phyloP scores from a whole-genome alignment of 1,140 invertebrate genomes.

The Aphaenogaster floridana region DNA sequence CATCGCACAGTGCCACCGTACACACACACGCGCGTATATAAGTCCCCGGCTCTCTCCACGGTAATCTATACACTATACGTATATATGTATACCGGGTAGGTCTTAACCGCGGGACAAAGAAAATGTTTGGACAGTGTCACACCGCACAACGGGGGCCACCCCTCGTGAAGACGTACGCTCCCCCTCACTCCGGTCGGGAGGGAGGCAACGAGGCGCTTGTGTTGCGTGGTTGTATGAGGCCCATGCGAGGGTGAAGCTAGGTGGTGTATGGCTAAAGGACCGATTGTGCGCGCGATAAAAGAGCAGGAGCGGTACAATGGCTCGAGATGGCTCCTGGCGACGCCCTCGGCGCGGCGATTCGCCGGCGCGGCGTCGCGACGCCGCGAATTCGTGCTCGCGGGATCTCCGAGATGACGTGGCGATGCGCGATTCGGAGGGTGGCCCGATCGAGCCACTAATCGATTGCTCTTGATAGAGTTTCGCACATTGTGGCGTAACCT shows the following conservation, averaged over 20 bases:
- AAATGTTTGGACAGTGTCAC: constrained; percentile 87
- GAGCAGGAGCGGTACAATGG: constrained; percentile 79
- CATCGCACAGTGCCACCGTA: neutral
- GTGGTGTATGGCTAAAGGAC: constrained; percentile 35
- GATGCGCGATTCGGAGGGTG: neutral
- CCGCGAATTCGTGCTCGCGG: constrained; percentile 40
- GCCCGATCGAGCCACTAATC: constrained; percentile 65
- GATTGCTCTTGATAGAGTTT: constrained; percentile 58
- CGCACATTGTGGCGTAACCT: constrained; percentile 10
- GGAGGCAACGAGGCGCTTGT: constrained; percentile 39
- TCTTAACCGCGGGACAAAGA: constrained; percentile 86
- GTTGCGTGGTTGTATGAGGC: constrained; percentile 28
- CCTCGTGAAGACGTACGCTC: constrained; percentile 69
- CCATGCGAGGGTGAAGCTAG: constrained; percentile 50
- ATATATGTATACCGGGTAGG: constrained; percentile 77
- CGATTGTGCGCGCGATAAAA: constrained; percentile 74
- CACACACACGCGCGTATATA: neutral
- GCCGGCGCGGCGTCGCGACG: constrained; percentile 42
- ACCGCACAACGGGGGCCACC: constrained; percentile 78
- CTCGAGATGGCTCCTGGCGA: constrained; percentile 50
- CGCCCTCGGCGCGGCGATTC: constrained; percentile 60
- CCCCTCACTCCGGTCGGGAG: neutral
- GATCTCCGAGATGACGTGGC: constrained; percentile 24
- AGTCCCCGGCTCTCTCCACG: constrained; percentile 75
- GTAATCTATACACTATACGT: constrained; percentile 79